These are phyloP conservation scores for Platyscapa corneri DNA, from an alignment of 1,140 invertebrate species.

Conservation along the genomic window DNA sequence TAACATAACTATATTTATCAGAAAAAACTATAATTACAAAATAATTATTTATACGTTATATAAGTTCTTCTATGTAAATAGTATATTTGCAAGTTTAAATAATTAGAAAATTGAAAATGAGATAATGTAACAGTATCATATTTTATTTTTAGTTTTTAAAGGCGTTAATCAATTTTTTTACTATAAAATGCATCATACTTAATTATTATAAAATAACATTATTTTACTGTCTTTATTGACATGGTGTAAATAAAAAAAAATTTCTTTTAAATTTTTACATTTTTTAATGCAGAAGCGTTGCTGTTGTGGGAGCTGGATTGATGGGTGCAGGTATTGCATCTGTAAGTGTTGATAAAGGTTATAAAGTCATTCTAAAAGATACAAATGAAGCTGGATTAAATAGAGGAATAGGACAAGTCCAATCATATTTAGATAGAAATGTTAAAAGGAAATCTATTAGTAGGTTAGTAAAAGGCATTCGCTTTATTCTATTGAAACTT, in stretches of 20 bases:
- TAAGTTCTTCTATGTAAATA: too few relatives aligned
- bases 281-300: conserved; percentile 80
- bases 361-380: conserved; percentile 94
- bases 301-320: conserved; percentile 95
- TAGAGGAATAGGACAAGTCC: conserved; percentile 93
- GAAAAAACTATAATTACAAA: too few relatives aligned
- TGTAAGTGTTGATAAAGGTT: conserved; percentile 96
- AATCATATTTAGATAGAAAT: conserved; percentile 84
- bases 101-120: too few relatives aligned
- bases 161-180: neutral
- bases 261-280: neutral
- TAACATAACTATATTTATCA: too few relatives aligned
- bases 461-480: conserved; percentile 63
- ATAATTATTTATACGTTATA: too few relatives aligned
- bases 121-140: too few relatives aligned
- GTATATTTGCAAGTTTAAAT: too few relatives aligned
- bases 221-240: neutral
- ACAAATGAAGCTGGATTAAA: conserved; percentile 86
- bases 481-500: conserved; percentile 17
- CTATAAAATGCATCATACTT: neutral
- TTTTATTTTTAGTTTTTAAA: neutral
- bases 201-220: neutral
- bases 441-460: conserved; percentile 89
- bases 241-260: neutral
- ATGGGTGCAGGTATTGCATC: conserved; percentile 99